Evolutionary conservation across 2,888 invertebrate species (phyloP), one percentile per base, ranked within the genome.

Genomic region (Acronicta psi): DNA sequence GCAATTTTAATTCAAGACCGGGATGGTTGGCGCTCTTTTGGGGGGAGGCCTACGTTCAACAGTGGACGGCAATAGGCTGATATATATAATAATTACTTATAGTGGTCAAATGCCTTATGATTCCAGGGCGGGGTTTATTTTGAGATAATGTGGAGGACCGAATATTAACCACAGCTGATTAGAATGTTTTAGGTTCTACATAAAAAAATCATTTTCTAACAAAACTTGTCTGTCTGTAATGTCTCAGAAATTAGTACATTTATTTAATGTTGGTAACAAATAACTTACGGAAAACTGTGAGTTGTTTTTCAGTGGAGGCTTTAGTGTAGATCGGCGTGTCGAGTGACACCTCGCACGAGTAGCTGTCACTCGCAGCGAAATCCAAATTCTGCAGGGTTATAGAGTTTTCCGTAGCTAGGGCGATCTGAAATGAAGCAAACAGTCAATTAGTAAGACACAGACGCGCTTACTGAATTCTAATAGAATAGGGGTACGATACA

Each of bases 251-350:
- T 17, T 0, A 38, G 38, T 37, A 16, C 8, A 6, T 44, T 11
- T 17, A 9, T 34, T 10, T 36, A 46, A 37, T 11, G 14, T 31
- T 38, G 25, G 0, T 18, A 47, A 47, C 45, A 17, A 46, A 23
- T 41, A 69, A 95, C 96, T 95, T 89, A 97, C 97, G 96, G 90
- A 97, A 96, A 67, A 97, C 96, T 73, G 96, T 96, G 75, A 97
- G 95, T 82, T 96, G 95, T 85, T 95, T 96, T 80, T 95, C 95
- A 59, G 95, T 95, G 42, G 96, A 96, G 61, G 95, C 95, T 88
- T 96, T 96, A 54, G 96, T 96, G 92, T 95, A 96, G 87, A 97
- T 96, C 66, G 97, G 96, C 40, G 96, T 95, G 84, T 96, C 95
- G 83, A 96, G 95, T 55, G 97, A 96, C 34, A 97, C 97, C 80